Conservation (phyloP, 2,888 invertebrate species). For the Drosophila percnosoma region DNA sequence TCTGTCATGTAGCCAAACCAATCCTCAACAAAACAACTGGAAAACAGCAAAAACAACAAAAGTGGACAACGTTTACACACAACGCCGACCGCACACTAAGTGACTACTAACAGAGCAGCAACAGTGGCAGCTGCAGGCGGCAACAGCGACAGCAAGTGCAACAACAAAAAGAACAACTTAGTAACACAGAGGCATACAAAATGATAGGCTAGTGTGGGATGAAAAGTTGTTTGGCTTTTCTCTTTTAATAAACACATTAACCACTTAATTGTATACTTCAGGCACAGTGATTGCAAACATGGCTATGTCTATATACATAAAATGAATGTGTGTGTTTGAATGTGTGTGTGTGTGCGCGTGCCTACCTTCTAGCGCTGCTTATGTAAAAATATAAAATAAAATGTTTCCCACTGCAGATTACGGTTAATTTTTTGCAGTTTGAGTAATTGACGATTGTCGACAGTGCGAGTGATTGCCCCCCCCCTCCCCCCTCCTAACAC, state of each 20-base stretch:
- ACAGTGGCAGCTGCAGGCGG: conserved; percentile 18
- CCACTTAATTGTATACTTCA: conserved; percentile 67
- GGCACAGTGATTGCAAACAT: conserved; percentile 16
- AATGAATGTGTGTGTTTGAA: neutral
- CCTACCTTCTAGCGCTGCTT: conserved; percentile 29
- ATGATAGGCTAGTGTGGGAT: conserved; percentile 39
- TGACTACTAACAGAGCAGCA: conserved; percentile 43
- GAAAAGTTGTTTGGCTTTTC: conserved; percentile 66
- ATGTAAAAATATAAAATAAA: conserved; percentile 37
- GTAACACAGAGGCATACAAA: conserved; percentile 24
- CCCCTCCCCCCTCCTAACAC: neutral
- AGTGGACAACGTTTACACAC: conserved; percentile 58
- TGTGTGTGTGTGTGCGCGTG: conserved; percentile 19
- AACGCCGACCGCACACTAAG: conserved; percentile 49
- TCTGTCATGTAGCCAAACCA: conserved; percentile 15
- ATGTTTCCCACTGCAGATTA: conserved; percentile 28
- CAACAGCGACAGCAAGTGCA: conserved; percentile 14
- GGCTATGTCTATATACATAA: conserved; percentile 5
- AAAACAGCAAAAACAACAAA: conserved; percentile 33
- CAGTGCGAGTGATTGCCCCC: conserved; percentile 26
- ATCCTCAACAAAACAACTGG: conserved; percentile 20
- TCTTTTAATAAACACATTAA: conserved; percentile 75
- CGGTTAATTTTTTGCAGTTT: conserved; percentile 36
- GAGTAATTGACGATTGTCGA: conserved; percentile 52
- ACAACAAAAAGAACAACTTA: neutral